Percentiles rank a stretch among this genome's conserved stretches.
Conservation (phyloP, 1,140 invertebrate species). For the Meteorus sp. region DNA sequence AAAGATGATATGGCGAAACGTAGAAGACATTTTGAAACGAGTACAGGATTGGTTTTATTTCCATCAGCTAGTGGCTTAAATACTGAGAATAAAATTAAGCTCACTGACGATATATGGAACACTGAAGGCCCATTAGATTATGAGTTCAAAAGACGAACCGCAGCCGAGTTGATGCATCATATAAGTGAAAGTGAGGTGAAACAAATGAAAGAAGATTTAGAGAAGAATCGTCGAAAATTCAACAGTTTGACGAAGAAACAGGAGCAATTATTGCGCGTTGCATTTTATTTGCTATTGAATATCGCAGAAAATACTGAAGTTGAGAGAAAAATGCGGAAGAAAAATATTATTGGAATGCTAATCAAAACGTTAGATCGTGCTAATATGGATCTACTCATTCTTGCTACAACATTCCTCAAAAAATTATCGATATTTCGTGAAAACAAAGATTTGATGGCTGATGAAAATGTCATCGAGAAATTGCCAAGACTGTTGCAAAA, state of each 20-base stretch:
- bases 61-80: conserved; percentile 41
- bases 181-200: conserved; percentile 57
- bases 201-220: conserved; percentile 77
- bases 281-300: conserved; percentile 91
- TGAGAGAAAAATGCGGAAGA: conserved; percentile 96
- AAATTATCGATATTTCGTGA: conserved; percentile 93
- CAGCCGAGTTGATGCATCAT: conserved; percentile 37
- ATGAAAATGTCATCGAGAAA: conserved; percentile 74
- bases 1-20: conserved; percentile 81
- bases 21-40: conserved; percentile 53
- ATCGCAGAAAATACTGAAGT: conserved; percentile 93
- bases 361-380: conserved; percentile 85
- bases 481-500: conserved; percentile 73
- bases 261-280: conserved; percentile 85
- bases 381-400: conserved; percentile 83
- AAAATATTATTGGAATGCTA: conserved; percentile 87
- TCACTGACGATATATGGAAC: conserved; percentile 53
- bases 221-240: conserved; percentile 78
- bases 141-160: conserved; percentile 46
- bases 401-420: conserved; percentile 93
- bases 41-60: conserved; percentile 50
- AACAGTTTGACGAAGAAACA: conserved; percentile 85
- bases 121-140: conserved; percentile 50
- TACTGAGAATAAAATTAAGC: conserved; percentile 49
- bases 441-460: conserved; percentile 91